Evolutionary conservation across 2,888 invertebrate species (phyloP), one percentile per base, ranked within the genome.

Genomic region (Drosophila lacicola): DNA sequence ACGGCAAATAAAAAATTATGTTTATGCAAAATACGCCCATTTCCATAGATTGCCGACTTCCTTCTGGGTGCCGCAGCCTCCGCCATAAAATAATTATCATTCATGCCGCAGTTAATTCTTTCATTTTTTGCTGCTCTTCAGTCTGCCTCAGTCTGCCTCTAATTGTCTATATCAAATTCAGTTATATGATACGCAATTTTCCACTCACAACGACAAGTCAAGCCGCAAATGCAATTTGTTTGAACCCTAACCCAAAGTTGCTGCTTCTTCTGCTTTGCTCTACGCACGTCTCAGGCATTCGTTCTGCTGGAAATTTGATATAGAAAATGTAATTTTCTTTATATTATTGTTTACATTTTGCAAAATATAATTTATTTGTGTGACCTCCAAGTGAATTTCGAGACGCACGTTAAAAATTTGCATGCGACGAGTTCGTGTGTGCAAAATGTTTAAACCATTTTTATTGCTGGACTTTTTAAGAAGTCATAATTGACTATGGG

Each of bases 121-220:
- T 63, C 42, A 41, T 53, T 36, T 29, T 36, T 33, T 13, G 2
- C 53, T 14, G 14, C 55, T 44, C 44, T 46, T 13, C n/a, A 44
- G n/a, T n/a, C 14, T 10, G 37, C n/a, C 17, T 25, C 21, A 14
- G n/a, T 36, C 13, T 45, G 14, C 55, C 11, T 13, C 53, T 70
- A 78, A 78, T 77, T 74, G 74, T 63, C 70, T 78, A 78, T 78
- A 78, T 46, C 78, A 67, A 77, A 77, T 78, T 74, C 29, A 39
- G 60, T 63, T 68, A 56, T 69, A 56, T 56, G 4, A 53, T 49
- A 63, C 54, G 49, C 70, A 87, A 84, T 87, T 87, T 83, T 83
- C 75, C 77, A 75, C 82, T 87, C 65, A 78, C 29, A 83, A 78
- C 84, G 84, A 86, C 87, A 82, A 83, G 79, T 74, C 71, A 57